Evolutionary conservation across 1,140 invertebrate genomes (phyloP), one percentile per base, ranked within the genome.

Genomic region (Drosophila sulfurigaster): DNA sequence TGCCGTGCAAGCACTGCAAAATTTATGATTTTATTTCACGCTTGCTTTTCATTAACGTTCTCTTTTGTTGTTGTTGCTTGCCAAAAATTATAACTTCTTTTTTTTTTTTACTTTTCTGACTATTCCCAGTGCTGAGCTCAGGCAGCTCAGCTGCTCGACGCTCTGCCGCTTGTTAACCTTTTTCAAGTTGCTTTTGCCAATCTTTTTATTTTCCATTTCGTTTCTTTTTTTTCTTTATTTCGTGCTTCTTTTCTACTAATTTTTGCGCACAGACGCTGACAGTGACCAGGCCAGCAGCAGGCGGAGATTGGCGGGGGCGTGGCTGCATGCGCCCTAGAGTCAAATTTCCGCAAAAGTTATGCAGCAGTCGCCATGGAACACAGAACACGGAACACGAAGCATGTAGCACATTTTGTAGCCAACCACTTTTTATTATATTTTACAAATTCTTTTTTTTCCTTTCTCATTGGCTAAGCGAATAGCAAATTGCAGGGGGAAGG

Each of bases 21-120:
- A 89, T 89, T 89, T 89, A 89, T 89, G 85, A 89, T 89, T 89
- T 89, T 89, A 89, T 89, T 89, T 89, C 85, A 89, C 85, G 85
- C 85, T 89, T 89, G 85, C 85, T 89, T 89, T 89, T 89, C 85
- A 89, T 89, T 90, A 89, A 89, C 80, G 87, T 80, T 79, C 71
- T 48, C 15, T 65, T 74, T 66, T 59, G 51, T 63, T 64, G 62
- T 75, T 57, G 48, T 54, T 66, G 48, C 52, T 49, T 72, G 64
- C 81, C 75, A 81, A 89, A 87, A 89, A 89, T 89, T 85, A 81
- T 77, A 89, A 67, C 66, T 89, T 85, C 62, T 64, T 75, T 75
- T 83, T 81, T 48, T 48, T 28, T 69, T 35, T 64, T 32, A 6
- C 7, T 32, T 1, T 32, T 32, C 1, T 41, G 65, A 45, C 81